phyloP scores from a whole-genome alignment of 2,113 vertebrate genomes.

The Actinemys pallida region DNA sequence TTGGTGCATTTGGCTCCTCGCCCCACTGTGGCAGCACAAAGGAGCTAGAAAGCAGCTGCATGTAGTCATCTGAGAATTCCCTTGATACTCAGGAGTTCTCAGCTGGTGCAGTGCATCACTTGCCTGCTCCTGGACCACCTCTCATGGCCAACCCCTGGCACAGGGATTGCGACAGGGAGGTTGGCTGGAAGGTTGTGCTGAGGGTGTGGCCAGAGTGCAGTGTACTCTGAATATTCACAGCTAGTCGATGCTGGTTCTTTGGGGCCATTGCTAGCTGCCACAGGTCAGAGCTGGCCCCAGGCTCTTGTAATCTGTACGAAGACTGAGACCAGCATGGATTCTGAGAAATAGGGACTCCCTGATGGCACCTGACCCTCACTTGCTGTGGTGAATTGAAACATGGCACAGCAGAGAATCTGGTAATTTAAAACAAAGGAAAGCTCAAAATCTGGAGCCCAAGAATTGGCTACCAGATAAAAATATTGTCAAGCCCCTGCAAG shows the following conservation, averaged over 20 bases:
- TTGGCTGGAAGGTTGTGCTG: rapidly evolving
- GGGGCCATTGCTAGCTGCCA: not conserved
- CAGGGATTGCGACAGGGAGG: not conserved
- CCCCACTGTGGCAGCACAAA: not conserved
- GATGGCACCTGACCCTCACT: no score
- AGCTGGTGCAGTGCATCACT: not conserved
- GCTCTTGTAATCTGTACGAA: no score
- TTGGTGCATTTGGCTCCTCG: not conserved
- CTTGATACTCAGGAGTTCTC: not conserved
- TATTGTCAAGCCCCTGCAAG: not conserved
- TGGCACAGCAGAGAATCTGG: no score
- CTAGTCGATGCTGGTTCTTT: rapidly evolving
- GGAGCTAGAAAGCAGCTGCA: not conserved
- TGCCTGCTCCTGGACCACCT: not conserved
- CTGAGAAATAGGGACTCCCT: no score
- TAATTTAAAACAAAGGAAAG: not conserved
- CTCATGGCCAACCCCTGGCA: no score
- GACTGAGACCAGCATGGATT: no score
- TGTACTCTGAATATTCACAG: not conserved
- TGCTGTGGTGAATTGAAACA: no score
- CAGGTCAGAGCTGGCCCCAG: not conserved
- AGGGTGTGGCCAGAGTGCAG: not conserved
- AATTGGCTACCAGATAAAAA: not conserved
- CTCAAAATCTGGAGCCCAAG: not conserved
- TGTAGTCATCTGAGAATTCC: not conserved